Base-by-base conservation (phyloP, 2,113 vertebrate genomes). In the Oncorhynchus mykiss region DNA sequence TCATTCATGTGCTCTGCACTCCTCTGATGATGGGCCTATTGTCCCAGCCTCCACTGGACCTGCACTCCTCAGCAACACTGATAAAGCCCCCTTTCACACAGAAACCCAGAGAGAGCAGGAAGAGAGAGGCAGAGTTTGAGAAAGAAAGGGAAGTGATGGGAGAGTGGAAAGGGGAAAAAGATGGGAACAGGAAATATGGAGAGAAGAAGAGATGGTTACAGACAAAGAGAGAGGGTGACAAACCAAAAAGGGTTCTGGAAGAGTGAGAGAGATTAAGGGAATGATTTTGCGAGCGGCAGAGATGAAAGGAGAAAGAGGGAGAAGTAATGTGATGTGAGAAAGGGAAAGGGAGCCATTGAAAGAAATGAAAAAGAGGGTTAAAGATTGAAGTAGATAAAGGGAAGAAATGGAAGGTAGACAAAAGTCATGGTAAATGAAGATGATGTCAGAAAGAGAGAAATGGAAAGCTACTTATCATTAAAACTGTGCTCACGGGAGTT, bases 11-110 rank as follows among this genome's bases (percentile, higher is more conserved):
- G 83, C 80, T 90, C 87, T 84, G 89, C 89, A 86, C 88, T 82
- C 83, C 85, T 91, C 89, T 89, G 88, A 90, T 90, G 90, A 92
- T 89, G 88, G 85, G 71, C 82, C 88, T 82, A 90, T 92, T 92
- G 88, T 92, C 80, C 75, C 18, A 13, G 79, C 80, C 75, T 90
- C 88, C 88, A 84, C 82, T 78, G 82, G 89, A 90, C 87, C 86
- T 85, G 86, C 80, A 85, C 84, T 89, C 90, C 91, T 92, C 90
- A 90, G 82, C 65, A 72, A 70, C 9, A 64, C 79, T 79, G 85
- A 92, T 91, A 91, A 92, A 91, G 90, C 78, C 70, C 77, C 90
- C 81, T 90, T 92, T 92, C 89, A 92, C 82, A 68, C 80, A 54
- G 71, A 75, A 68, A 82, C 72, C 78, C 74, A 73, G 76, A 70